Evolutionary conservation across 1,140 invertebrate genomes (phyloP).

Genomic region (Drosophila guanche): DNA sequence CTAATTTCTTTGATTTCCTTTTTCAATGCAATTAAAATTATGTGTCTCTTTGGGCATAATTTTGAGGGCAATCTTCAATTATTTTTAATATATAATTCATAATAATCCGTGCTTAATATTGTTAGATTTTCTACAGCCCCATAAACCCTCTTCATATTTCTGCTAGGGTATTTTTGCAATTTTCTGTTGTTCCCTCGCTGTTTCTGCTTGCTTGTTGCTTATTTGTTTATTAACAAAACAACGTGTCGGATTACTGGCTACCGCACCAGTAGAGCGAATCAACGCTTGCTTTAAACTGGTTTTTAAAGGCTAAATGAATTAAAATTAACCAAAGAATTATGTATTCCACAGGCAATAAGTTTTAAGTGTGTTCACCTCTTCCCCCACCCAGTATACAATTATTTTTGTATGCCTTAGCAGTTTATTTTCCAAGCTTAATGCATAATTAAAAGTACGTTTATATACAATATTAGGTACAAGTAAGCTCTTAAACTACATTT

Average conservation of each 20-base stretch:
- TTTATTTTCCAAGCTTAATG: slow-evolving; percentile 29
- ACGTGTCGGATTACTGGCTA: slow-evolving; percentile 7
- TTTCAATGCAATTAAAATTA: background rate
- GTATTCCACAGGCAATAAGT: background rate
- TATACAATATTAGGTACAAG: slow-evolving; percentile 37
- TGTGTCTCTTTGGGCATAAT: too few relatives aligned
- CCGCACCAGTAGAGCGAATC: slow-evolving; percentile 22
- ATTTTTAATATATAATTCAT: too few relatives aligned
- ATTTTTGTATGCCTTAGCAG: background rate
- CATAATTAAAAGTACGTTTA: slow-evolving; percentile 16
- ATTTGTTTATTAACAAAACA: slow-evolving; percentile 28
- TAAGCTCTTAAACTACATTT: slow-evolving; percentile 49
- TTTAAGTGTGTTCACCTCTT: too few relatives aligned
- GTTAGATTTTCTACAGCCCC: too few relatives aligned
- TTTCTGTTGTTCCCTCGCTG: background rate
- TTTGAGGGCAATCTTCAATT: too few relatives aligned
- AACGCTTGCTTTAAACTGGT: slow-evolving; percentile 21
- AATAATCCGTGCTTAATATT: too few relatives aligned
- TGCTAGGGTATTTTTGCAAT: too few relatives aligned
- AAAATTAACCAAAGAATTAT: slow-evolving; percentile 20
- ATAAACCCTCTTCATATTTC: too few relatives aligned
- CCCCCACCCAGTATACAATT: slow-evolving; percentile 12
- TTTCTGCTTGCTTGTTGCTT: background rate
- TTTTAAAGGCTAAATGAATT: slow-evolving; percentile 7
- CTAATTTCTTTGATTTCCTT: background rate